phyloP scores from a whole-genome alignment of 2,797 vertebrate species.

The Danio choprae region DNA sequence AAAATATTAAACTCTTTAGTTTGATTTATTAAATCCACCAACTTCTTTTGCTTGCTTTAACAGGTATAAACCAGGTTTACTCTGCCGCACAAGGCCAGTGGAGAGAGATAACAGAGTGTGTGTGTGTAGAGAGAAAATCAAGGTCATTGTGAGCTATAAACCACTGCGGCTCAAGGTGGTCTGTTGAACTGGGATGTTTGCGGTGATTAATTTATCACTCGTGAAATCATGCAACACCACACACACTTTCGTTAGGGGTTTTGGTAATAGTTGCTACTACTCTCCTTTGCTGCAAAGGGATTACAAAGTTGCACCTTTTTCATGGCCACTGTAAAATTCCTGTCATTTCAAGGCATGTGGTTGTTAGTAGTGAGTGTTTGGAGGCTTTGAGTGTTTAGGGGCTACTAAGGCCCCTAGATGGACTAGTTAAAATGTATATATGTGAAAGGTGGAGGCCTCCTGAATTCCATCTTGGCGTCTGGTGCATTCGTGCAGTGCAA shows the following conservation, averaged over 20 bases:
- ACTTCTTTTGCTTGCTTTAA: neutral
- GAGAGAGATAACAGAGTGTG: neutral
- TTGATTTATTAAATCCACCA: neutral
- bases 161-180: neutral
- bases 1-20: neutral
- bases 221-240: neutral
- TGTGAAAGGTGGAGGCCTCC: neutral
- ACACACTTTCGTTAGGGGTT: neutral
- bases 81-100: neutral
- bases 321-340: too few species aligned
- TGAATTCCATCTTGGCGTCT: neutral
- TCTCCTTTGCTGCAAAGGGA: neutral
- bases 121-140: neutral
- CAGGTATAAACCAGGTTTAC: conserved; percentile 6
- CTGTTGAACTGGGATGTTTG: conserved; percentile 12
- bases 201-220: neutral
- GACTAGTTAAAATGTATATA: neutral
- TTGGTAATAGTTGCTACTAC: neutral
- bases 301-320: too few species aligned
- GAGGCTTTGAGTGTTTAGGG: neutral
- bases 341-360: conserved; percentile 1
- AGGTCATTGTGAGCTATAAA: neutral
- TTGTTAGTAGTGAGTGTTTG: neutral
- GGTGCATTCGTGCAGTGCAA: neutral
- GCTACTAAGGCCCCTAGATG: neutral